Evolutionary conservation across 1,140 invertebrate genomes (phyloP), one percentile per base, ranked within the genome.

Genomic region (Zaprionus gabonicus): DNA sequence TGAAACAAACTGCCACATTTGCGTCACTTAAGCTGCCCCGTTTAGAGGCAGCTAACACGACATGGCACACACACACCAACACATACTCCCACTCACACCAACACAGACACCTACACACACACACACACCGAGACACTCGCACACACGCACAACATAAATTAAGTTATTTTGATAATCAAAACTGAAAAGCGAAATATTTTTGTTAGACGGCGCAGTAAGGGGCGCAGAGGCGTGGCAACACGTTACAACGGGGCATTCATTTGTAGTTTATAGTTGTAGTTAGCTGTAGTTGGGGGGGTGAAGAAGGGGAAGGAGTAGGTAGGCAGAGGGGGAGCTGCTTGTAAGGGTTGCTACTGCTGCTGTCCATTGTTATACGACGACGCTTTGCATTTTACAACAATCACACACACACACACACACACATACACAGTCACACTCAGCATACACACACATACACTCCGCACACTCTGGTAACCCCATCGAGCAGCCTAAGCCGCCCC

Each of bases 81-180:
- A n/a, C 13, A 17, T 20, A 13, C 17, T 31, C 9, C 23, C 44
- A 46, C 46, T 25, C 36, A 28, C 28, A 31, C 7, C 28, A 34
- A 25, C 28, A 28, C 6, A 28, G 0, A 28, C 27, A 38, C 17
- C 23, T 41, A 60, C 56, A 53, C 67, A 56, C 60, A 53, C 67
- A 65, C 55, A 41, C 28, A 49, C 60, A 62, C 41, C 23, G 60
- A 41, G 28, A 65, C 60, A 56, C 36, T 59, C 70, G 15, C 34
- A 36, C 20, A 65, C 71, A 49, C 20, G 44, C 62, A 65, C 68
- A 77, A 82, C 80, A 87, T 87, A 87, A 87, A 87, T 87, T 83
- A 88, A 87, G 83, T 87, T 87, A 87, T 87, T 87, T 88, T 88
- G 83, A 87, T 87, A 87, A 88, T 87, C 83, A 87, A 87, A 87